Evolutionary conservation across 1,140 invertebrate species (phyloP).

Genomic region (Helicoverpa armigera): DNA sequence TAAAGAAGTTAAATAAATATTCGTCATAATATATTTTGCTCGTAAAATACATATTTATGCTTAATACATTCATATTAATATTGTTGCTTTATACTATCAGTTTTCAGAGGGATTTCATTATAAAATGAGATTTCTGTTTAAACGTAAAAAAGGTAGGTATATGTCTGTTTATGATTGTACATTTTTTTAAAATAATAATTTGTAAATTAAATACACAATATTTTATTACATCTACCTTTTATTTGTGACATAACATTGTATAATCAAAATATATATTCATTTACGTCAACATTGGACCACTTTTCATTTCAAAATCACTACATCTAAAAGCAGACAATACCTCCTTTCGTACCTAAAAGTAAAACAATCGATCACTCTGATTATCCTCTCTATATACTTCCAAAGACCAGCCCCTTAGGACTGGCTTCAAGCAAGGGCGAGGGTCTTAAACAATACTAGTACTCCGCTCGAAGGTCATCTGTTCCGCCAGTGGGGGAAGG

Average conservation of each 20-base stretch:
- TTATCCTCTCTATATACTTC: neutral
- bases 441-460: conserved; percentile 38
- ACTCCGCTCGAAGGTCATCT: conserved; percentile 34
- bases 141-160: no score
- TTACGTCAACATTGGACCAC: no score
- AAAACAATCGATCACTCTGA: neutral
- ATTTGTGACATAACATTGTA: no score
- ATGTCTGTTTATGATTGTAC: no score
- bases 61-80: conserved; percentile 11
- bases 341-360: neutral
- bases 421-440: neutral
- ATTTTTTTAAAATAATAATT: no score
- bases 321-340: no score
- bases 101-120: neutral
- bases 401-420: conserved; percentile 1
- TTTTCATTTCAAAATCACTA: no score
- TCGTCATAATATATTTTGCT: neutral
- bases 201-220: no score
- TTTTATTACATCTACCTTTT: no score
- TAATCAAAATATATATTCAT: no score
- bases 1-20: conserved; percentile 41
- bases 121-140: no score
- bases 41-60: conserved; percentile 38
- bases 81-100: conserved; percentile 9
- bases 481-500: conserved; percentile 21